phyloP scores from a whole-genome alignment of 2,113 vertebrate genomes.

The Murina feae region DNA sequence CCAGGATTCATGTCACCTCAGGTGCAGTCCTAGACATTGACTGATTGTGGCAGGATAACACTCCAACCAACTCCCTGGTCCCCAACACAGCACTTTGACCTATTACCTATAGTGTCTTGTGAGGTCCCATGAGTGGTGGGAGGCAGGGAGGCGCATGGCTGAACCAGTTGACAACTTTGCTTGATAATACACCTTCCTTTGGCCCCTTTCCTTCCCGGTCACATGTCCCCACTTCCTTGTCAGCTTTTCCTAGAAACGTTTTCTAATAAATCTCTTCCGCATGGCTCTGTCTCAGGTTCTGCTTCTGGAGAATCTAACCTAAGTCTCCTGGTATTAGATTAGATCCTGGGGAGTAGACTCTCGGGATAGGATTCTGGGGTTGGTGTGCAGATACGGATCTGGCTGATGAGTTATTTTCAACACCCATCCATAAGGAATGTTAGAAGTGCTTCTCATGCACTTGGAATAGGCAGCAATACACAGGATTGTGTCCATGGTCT shows the following conservation, averaged over 20 bases:
- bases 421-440: background rate
- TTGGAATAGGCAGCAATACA: background rate
- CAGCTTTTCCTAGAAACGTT: background rate
- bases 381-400: background rate
- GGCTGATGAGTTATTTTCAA: conserved; percentile 18
- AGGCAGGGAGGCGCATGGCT: too few relatives aligned
- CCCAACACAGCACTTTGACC: background rate
- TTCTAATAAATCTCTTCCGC: background rate
- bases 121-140: background rate
- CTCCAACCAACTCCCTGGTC: background rate
- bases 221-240: background rate
- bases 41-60: background rate
- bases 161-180: background rate
- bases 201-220: background rate
- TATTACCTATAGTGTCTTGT: background rate
- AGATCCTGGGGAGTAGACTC: background rate
- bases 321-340: background rate
- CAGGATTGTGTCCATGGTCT: background rate
- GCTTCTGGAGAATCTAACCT: background rate
- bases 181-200: background rate
- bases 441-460: background rate
- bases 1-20: background rate
- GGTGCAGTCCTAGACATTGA: background rate
- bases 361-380: background rate
- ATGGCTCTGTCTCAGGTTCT: background rate